phyloP scores from a whole-genome alignment of 2,113 vertebrate species.

The Gadus macrocephalus region DNA sequence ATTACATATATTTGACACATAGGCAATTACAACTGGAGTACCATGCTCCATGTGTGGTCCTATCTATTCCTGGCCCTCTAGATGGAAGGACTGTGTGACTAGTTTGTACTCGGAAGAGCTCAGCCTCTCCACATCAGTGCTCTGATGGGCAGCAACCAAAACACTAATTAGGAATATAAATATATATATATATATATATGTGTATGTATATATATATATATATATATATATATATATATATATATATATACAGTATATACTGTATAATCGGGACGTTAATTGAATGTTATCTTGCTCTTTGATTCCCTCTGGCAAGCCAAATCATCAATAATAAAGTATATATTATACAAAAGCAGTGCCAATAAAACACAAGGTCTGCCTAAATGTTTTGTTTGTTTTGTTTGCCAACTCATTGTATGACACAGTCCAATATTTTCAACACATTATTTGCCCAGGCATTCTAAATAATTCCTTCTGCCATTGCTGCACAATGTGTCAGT shows the following conservation, averaged over 20 bases:
- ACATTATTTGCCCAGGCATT: neutral
- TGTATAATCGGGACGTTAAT: neutral
- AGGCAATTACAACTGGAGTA: slow-evolving; percentile 6
- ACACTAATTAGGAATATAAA: neutral
- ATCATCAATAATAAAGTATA: neutral
- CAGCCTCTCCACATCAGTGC: neutral
- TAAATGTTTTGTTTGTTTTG: too few relatives aligned
- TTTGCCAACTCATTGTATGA: too few relatives aligned
- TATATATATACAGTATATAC: neutral
- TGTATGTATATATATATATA: neutral
- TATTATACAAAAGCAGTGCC: too few relatives aligned
- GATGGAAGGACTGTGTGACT: neutral
- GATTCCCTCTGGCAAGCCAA: neutral
- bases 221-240: neutral
- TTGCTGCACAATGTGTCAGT: too few relatives aligned
- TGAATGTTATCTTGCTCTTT: neutral
- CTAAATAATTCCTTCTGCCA: too few relatives aligned
- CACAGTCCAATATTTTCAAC: neutral
- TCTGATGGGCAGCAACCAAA: neutral
- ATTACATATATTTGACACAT: slow-evolving; percentile 3
- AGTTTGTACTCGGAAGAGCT: neutral
- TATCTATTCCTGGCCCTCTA: neutral
- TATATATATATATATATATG: neutral
- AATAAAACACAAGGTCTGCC: too few relatives aligned
- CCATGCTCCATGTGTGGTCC: slow-evolving; percentile 33